Percentiles rank a stretch among this genome's conserved stretches.
phyloP scores from a whole-genome alignment of 2,888 invertebrate genomes.

The Parnassius apollo region DNA sequence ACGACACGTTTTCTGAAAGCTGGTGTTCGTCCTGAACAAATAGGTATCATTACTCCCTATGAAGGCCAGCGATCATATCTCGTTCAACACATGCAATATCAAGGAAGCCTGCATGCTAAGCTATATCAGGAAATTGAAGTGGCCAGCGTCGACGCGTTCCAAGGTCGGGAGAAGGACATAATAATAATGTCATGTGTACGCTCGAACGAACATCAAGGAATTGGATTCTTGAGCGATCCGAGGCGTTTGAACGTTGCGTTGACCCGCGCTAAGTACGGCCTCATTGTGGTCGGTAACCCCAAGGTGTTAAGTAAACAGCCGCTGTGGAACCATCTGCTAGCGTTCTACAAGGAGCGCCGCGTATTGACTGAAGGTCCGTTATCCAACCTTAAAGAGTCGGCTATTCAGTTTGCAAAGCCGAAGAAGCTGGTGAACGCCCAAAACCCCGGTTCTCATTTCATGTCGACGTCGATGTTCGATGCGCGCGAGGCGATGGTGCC shows the following conservation, averaged over 20 bases:
- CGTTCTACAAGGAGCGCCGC: conserved; percentile 98
- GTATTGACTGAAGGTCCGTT: conserved; percentile 98
- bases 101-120: conserved; percentile 97
- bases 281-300: conserved; percentile 99
- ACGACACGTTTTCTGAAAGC: conserved; percentile 96
- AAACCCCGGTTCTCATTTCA: conserved; percentile 98
- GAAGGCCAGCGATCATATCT: conserved; percentile 99
- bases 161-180: conserved; percentile 99
- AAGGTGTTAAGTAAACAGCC: conserved; percentile 99
- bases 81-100: conserved; percentile 99
- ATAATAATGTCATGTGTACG: conserved; percentile 99
- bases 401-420: conserved; percentile 98
- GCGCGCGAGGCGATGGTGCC: conserved; percentile 97
- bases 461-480: conserved; percentile 98
- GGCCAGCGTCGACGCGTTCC: conserved; percentile 99
- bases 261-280: conserved; percentile 97
- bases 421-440: conserved; percentile 96
- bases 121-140: conserved; percentile 99
- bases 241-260: conserved; percentile 98
- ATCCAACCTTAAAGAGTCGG: conserved; percentile 97
- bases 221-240: conserved; percentile 99
- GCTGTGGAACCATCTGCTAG: conserved; percentile 98
- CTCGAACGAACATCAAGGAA: conserved; percentile 99
- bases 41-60: conserved; percentile 99
- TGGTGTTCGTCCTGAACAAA: conserved; percentile 98